These are phyloP conservation scores for Rapana venosa DNA, from an alignment of 2,888 invertebrate genomes.

Conservation along the genomic window DNA sequence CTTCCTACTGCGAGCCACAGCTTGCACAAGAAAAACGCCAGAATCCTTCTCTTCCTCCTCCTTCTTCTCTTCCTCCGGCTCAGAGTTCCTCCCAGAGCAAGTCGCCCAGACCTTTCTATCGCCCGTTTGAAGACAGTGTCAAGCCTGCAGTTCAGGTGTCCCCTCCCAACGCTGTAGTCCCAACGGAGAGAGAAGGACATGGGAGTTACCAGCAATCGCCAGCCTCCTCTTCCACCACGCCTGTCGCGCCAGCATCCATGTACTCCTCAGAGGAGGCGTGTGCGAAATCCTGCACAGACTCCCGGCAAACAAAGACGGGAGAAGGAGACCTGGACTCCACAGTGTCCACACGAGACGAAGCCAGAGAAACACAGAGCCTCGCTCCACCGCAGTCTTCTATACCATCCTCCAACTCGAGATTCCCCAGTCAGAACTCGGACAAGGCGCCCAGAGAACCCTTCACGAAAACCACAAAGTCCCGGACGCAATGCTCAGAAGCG, in stretches of 20 bases:
- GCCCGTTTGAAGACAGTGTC: conserved; percentile 30
- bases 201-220: neutral
- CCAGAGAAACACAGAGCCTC: neutral
- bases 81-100: neutral
- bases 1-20: no score
- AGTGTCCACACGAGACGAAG: neutral
- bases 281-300: neutral
- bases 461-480: neutral
- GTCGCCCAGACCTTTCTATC: conserved; percentile 15
- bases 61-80: neutral
- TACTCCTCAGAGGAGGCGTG: neutral
- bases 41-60: neutral
- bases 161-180: neutral
- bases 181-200: neutral
- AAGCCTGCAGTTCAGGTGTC: neutral
- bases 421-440: neutral
- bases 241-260: neutral
- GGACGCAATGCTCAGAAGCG: neutral
- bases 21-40: neutral
- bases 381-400: neutral
- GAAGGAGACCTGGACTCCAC: neutral
- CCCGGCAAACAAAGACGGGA: neutral
- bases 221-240: neutral
- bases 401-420: neutral
- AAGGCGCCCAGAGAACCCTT: neutral